Base-by-base conservation (phyloP, 1,140 invertebrate genomes). In the Eupristina koningsbergeri region DNA sequence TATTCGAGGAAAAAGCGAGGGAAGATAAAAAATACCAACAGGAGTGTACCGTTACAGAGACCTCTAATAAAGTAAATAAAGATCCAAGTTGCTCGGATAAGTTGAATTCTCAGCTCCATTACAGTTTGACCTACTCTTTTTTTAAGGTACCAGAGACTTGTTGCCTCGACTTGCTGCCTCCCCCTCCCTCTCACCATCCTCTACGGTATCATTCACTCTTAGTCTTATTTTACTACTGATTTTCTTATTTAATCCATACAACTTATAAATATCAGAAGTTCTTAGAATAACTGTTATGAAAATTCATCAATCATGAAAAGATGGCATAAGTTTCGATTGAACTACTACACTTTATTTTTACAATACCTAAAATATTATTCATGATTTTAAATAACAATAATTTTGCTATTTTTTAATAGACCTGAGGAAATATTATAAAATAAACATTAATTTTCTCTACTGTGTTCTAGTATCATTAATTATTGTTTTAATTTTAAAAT, bases 51-150 rank as follows among this genome's bases (percentile, higher is more conserved):
- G 87, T 87, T 87, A 87, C 11, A 81, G 47, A 76, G 67, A 67
- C 79, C 84, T 87, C 85, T 87, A 88, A 87, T 87, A 88, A 88
- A 87, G 87, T 88, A 88, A 88, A 88, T 87, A 87, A 87, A 87
- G 85, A 88, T 86, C 80, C 85, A 84, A 85, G n/a, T n/a, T n/a
- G n/a, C n/a, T 80, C 80, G 85, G 85, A 88, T 86, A 88, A 88
- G 86, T 87, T 88, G 88, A 45, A 34, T 29, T 15, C 47, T 19
- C 50, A n/a, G n/a, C n/a, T n/a, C n/a, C n/a, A n/a, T n/a, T n/a
- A n/a, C n/a, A n/a, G n/a, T n/a, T n/a, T n/a, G n/a, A n/a, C n/a
- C n/a, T n/a, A n/a, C n/a, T n/a, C n/a, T n/a, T n/a, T n/a, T n/a
- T n/a, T n/a, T n/a, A n/a, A n/a, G n/a, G n/a, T n/a, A n/a, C n/a